Base-by-base conservation (phyloP, 2,113 vertebrate genomes). In the Calyptomena viridis region DNA sequence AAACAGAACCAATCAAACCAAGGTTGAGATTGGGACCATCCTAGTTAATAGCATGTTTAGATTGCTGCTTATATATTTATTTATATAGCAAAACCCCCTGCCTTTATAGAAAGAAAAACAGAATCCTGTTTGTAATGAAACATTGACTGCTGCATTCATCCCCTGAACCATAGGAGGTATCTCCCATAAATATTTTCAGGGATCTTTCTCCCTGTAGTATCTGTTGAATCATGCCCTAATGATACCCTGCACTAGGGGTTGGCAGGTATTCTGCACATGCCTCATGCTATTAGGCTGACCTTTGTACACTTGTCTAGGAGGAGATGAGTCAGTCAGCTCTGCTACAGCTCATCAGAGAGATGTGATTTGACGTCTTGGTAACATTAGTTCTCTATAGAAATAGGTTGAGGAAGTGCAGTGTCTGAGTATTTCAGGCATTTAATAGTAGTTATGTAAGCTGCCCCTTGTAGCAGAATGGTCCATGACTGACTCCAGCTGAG, bases 221-320 rank as follows among this genome's bases (percentile, higher is more conserved):
- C 78, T 74, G 37, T 77, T 84, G 39, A 68, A 71, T 56, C 35
- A 28, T 14, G 64, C 55, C 63, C 50, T 93, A 90, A 88, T 9
- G 42, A 88, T 21, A 69, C 27, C 19, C 42, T 64, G 63, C 27
- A 40, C 27, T 49, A 60, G 28, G 77, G 40, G 27, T 47, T 91
- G 75, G 59, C 67, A 90, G 84, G 72, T 76, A 72, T 11, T 73
- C 58, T 69, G 66, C 37, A 91, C 60, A 55, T 31, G 39, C 31
- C 85, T 92, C 42, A 64, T 81, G 31, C 56, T 82, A 67, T 88
- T 74, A 95, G 35, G 39, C 35, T 93, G 75, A 95, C 72, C 87
- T 56, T 72, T 47, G 35, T 55, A 69, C 33, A n/a, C 72, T 63
- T 59, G 75, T 55, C 68, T 74, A 69, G n/a, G 46, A 91, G 31